These are phyloP conservation scores for Tridacna gigas DNA, from an alignment of 2,888 invertebrate genomes.

Conservation along the genomic window DNA sequence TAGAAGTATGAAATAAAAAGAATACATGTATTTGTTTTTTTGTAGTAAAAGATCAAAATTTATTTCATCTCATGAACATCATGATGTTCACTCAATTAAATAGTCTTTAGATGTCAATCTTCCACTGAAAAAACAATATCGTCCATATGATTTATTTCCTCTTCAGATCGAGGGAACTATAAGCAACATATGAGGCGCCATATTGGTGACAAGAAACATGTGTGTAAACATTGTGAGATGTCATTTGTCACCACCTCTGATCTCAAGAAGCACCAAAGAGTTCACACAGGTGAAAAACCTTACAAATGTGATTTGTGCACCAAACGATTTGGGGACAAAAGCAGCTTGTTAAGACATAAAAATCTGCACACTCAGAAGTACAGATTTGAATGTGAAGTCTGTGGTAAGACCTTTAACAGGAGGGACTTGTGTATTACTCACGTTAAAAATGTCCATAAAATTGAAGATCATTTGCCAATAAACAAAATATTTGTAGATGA, in stretches of 20 bases:
- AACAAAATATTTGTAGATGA: no score
- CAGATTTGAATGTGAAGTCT: conserved; percentile 37
- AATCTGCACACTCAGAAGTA: conserved; percentile 32
- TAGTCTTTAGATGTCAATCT: not conserved
- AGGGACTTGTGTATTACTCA: conserved; percentile 20
- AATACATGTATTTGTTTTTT: no score
- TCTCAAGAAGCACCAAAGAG: conserved; percentile 47
- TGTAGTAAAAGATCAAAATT: no score
- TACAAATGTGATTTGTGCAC: conserved; percentile 41
- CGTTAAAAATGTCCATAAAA: not conserved
- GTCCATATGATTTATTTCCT: not conserved
- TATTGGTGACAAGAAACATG: conserved; percentile 45
- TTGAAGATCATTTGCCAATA: no score
- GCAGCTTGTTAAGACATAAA: conserved; percentile 39
- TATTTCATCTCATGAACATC: no score
- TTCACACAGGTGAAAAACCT: conserved; percentile 56
- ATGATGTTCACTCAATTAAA: not conserved
- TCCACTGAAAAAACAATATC: not conserved
- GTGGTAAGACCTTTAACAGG: conserved; percentile 31
- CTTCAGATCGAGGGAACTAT: conserved; percentile 46
- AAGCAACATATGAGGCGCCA: conserved; percentile 48
- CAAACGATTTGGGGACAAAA: conserved; percentile 40
- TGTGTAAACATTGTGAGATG: conserved; percentile 54
- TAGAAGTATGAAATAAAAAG: no score
- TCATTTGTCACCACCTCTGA: conserved; percentile 49